Conservation (phyloP, 2,113 vertebrate species). For the Redunca redunca region DNA sequence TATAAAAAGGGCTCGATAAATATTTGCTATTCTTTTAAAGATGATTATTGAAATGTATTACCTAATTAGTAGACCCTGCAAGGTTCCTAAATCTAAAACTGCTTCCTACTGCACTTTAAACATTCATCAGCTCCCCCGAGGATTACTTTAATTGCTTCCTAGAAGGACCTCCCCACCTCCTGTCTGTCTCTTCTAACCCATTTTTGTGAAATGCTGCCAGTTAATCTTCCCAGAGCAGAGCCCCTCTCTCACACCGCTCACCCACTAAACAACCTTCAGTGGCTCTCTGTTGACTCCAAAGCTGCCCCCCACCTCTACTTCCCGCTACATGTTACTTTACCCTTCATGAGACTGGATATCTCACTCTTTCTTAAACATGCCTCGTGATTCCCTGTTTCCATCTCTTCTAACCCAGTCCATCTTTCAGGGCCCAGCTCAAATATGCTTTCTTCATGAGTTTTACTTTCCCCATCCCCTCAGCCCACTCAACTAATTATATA, state of each 20-base stretch:
- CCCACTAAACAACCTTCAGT: background rate
- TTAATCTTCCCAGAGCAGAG: background rate
- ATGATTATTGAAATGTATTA: background rate
- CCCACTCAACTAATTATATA: background rate
- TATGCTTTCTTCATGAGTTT: background rate
- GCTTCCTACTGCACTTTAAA: background rate
- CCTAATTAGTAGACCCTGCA: background rate
- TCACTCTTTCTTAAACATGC: background rate
- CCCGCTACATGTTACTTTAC: too few relatives aligned
- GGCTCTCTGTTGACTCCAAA: background rate
- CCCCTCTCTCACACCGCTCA: background rate
- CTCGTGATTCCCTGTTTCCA: background rate
- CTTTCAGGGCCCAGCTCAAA: background rate
- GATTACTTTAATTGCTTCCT: background rate
- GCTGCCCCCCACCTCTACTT: background rate
- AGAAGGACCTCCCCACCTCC: background rate
- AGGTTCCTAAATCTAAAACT: background rate
- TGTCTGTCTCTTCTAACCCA: background rate
- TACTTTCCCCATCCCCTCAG: too few relatives aligned
- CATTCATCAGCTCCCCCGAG: background rate
- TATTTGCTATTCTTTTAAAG: background rate
- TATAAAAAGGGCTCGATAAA: background rate
- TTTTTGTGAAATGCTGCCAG: background rate
- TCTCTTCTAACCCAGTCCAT: background rate
- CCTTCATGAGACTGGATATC: background rate